Conservation (phyloP, 2,113 vertebrate species). For the Saimiri boliviensis region DNA sequence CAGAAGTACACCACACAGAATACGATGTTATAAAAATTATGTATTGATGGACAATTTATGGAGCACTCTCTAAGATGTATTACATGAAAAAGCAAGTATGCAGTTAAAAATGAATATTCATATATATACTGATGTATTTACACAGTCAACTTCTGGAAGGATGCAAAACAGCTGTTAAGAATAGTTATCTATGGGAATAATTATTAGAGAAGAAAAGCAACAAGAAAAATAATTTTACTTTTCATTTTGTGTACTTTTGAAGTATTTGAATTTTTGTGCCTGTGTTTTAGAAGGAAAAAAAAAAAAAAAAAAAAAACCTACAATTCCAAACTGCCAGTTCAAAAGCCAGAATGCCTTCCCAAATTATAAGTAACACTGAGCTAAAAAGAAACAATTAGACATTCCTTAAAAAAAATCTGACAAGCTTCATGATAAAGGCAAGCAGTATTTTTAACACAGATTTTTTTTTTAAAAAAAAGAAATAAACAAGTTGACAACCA, state of each 20-base stretch:
- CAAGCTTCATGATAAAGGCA: not conserved
- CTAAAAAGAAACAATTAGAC: slow-evolving; percentile 1
- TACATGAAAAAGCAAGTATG: not conserved
- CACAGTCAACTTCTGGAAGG: not conserved
- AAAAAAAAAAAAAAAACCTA: slow-evolving; percentile 21
- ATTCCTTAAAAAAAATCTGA: not conserved
- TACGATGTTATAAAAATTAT: not conserved
- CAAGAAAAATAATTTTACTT: not conserved
- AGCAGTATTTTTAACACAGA: not conserved
- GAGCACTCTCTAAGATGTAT: not conserved
- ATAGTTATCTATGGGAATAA: not conserved
- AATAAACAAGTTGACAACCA: not conserved
- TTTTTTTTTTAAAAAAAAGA: not conserved
- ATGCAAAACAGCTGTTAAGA: not conserved
- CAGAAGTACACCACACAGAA: not conserved
- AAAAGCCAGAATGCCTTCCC: slow-evolving; percentile 52
- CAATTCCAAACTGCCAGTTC: slow-evolving; percentile 36
- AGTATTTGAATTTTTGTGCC: not conserved
- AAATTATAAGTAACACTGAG: slow-evolving; percentile 53
- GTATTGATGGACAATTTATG: not conserved
- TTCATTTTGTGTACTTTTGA: not conserved
- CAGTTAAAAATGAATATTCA: not conserved
- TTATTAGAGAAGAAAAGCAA: not conserved
- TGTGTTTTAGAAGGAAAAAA: slow-evolving; percentile 22
- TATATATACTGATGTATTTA: not conserved